These are phyloP conservation scores for Ditula angustiorana DNA, from an alignment of 2,888 invertebrate genomes.

Conservation along the genomic window DNA sequence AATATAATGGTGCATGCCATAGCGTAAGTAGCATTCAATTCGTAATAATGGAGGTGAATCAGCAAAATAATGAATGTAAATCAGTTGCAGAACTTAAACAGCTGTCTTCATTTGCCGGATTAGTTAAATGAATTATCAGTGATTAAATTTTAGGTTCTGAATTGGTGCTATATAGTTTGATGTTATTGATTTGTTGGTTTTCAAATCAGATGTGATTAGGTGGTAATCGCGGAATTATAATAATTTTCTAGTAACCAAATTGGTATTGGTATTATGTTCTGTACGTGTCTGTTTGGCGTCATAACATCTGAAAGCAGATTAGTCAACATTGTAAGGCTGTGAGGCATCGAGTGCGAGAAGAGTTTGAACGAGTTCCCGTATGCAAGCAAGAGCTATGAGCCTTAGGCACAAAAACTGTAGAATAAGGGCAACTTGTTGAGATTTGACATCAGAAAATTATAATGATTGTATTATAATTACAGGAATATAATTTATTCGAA, in stretches of 20 bases:
- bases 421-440: slow-evolving; percentile 72
- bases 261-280: slow-evolving; percentile 31
- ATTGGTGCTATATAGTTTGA: slow-evolving; percentile 71
- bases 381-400: slow-evolving; percentile 49
- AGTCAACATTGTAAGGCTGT: slow-evolving; percentile 55
- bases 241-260: slow-evolving; percentile 34
- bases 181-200: slow-evolving; percentile 56
- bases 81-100: slow-evolving; percentile 44
- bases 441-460: slow-evolving; percentile 77
- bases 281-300: slow-evolving; percentile 28
- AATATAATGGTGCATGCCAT: slow-evolving; percentile 79
- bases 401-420: slow-evolving; percentile 77
- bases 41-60: slow-evolving; percentile 44
- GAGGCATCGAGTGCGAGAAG: slow-evolving; percentile 58
- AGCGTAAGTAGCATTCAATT: slow-evolving; percentile 73
- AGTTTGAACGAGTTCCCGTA: slow-evolving; percentile 53
- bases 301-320: slow-evolving; percentile 34
- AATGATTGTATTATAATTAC: slow-evolving; percentile 73
- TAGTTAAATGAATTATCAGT: slow-evolving; percentile 38
- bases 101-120: slow-evolving; percentile 43
- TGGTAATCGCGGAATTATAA: slow-evolving; percentile 29
- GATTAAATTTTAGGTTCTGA: slow-evolving; percentile 57
- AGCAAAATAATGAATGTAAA: slow-evolving; percentile 43
- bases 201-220: slow-evolving; percentile 43
- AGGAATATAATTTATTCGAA: slow-evolving; percentile 83